These are phyloP conservation scores for Odontothrips loti DNA, from an alignment of 2,888 invertebrate genomes.

Conservation along the genomic window DNA sequence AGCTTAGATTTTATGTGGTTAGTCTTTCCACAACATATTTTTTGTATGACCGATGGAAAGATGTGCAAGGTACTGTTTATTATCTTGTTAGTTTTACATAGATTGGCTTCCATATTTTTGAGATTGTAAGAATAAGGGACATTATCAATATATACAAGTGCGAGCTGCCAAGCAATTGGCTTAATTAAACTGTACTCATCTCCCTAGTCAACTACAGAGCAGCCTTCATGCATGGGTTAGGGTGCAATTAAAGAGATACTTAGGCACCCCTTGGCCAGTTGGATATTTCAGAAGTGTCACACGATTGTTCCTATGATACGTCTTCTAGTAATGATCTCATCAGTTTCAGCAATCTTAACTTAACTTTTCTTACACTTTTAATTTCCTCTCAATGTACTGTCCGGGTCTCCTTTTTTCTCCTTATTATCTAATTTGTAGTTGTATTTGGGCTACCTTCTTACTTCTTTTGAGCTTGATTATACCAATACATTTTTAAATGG, in stretches of 20 bases:
- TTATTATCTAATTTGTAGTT: too few relatives aligned
- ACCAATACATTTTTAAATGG: neutral
- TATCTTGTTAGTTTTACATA: neutral
- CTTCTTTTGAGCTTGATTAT: neutral
- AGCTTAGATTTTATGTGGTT: neutral
- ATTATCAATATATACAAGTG: neutral
- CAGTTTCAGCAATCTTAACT: neutral
- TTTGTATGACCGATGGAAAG: neutral
- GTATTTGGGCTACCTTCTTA: neutral
- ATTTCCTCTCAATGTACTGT: neutral
- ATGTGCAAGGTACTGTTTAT: neutral
- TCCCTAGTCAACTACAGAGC: neutral
- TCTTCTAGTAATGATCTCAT: neutral
- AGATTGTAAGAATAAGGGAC: conserved; percentile 13
- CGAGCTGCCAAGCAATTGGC: neutral
- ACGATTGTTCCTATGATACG: neutral
- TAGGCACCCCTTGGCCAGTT: too few relatives aligned
- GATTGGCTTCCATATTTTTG: neutral
- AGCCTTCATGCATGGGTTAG: neutral
- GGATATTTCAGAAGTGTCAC: too few relatives aligned
- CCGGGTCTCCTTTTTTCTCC: too few relatives aligned
- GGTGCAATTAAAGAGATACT: neutral
- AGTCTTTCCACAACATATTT: neutral
- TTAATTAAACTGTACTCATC: neutral
- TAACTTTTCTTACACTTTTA: neutral